Conservation (phyloP, 2,113 vertebrate species). For the Arizona elegans region DNA sequence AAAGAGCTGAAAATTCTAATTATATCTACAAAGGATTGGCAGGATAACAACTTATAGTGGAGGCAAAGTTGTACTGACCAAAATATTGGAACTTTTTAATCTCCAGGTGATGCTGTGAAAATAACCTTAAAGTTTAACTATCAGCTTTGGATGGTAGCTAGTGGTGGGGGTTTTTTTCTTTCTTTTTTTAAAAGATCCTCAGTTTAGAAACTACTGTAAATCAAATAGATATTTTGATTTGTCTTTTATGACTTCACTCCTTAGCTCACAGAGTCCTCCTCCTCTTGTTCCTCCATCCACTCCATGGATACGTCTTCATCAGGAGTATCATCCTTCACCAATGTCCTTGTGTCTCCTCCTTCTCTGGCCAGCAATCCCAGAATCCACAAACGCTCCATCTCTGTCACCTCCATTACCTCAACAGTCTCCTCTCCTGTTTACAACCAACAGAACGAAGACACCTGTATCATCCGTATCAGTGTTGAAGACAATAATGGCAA, state of each 20-base stretch:
- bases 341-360: conserved; percentile 49
- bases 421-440: conserved; percentile 67
- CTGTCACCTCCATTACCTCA: conserved; percentile 38
- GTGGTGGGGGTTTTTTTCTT: no score
- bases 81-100: neutral
- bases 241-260: neutral
- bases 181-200: neutral
- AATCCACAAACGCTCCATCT: conserved; percentile 69
- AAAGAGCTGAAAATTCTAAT: neutral
- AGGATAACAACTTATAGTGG: neutral
- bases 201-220: neutral
- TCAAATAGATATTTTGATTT: rapidly evolving
- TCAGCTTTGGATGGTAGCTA: neutral
- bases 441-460: conserved; percentile 85
- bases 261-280: conserved; percentile 82
- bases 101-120: neutral
- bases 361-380: conserved; percentile 51
- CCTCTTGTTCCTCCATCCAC: conserved; percentile 75
- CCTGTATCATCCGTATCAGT: conserved; percentile 86
- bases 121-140: neutral
- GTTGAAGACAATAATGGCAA: conserved; percentile 82
- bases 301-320: conserved; percentile 78
- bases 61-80: neutral
- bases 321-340: conserved; percentile 63
- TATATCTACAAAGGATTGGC: neutral